Evolutionary conservation across 2,888 invertebrate species (phyloP).

Genomic region (Agonopterix arenella): DNA sequence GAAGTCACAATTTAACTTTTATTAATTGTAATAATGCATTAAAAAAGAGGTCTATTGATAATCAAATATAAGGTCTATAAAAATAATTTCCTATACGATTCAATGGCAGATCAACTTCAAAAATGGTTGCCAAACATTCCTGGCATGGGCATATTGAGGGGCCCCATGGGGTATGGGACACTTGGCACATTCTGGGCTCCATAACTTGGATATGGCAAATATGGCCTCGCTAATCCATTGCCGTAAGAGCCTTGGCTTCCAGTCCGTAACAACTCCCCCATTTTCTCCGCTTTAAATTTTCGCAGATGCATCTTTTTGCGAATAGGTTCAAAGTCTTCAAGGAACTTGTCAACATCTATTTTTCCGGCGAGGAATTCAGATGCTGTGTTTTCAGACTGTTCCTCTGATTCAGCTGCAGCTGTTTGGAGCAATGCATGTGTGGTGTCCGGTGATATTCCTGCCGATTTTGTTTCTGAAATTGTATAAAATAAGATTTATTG

Average conservation of each 20-base stretch:
- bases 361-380: conserved; percentile 87
- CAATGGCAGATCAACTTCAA: conserved; percentile 21
- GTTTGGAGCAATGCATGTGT: conserved; percentile 93
- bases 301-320: conserved; percentile 80
- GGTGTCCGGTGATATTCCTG: conserved; percentile 88
- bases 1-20: too few species aligned
- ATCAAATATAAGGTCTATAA: too few species aligned
- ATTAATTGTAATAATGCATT: too few species aligned
- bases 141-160: conserved; percentile 87
- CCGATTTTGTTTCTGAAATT: conserved; percentile 83
- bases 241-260: conserved; percentile 50
- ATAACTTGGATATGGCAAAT: conserved; percentile 61
- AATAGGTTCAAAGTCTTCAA: conserved; percentile 87
- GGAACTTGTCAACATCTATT: conserved; percentile 86
- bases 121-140: conserved; percentile 70
- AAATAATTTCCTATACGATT: too few species aligned
- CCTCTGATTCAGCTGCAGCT: conserved; percentile 94
- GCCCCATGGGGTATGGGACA: conserved; percentile 84
- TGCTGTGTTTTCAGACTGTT: conserved; percentile 90
- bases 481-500: background rate
- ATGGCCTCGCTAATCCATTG: conserved; percentile 58
- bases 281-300: conserved; percentile 95
- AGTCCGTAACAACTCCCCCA: conserved; percentile 82
- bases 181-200: conserved; percentile 74
- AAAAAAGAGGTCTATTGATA: too few species aligned